Percentiles rank a stretch among this genome's conserved stretches.
phyloP scores from a whole-genome alignment of 2,888 invertebrate species.

The Thera obeliscata region DNA sequence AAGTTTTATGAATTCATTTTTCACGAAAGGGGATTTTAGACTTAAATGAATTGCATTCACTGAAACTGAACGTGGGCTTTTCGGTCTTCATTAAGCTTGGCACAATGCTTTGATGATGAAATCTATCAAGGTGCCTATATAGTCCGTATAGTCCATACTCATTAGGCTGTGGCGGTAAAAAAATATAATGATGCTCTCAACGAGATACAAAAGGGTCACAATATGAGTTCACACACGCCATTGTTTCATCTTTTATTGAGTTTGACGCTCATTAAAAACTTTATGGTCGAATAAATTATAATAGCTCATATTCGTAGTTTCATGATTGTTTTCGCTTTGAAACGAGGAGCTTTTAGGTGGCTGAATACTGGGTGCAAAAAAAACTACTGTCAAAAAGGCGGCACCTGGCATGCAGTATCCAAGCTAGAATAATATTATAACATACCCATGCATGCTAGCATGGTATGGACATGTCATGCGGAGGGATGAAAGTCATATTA shows the following conservation, averaged over 20 bases:
- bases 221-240: slow-evolving; percentile 70
- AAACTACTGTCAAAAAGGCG: too few relatives aligned
- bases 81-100: slow-evolving; percentile 48
- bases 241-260: slow-evolving; percentile 75
- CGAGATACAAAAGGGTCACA: slow-evolving; percentile 70
- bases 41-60: slow-evolving; percentile 22
- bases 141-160: slow-evolving; percentile 56
- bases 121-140: slow-evolving; percentile 24
- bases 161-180: slow-evolving; percentile 72
- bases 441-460: too few relatives aligned
- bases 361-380: not conserved
- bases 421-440: too few relatives aligned
- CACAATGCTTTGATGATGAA: slow-evolving; percentile 41
- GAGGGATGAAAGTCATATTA: too few relatives aligned
- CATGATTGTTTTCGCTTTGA: slow-evolving; percentile 10
- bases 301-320: slow-evolving; percentile 16
- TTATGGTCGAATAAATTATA: slow-evolving; percentile 46
- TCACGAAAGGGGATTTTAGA: slow-evolving; percentile 16
- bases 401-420: too few relatives aligned
- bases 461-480: too few relatives aligned
- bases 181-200: slow-evolving; percentile 68
- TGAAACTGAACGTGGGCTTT: slow-evolving; percentile 22
- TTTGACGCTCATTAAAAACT: slow-evolving; percentile 76
- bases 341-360: slow-evolving; percentile 3
- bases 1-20: slow-evolving; percentile 15